These are phyloP conservation scores for Rugalucina vietnamica DNA, from an alignment of 2,888 invertebrate species.

Conservation along the genomic window DNA sequence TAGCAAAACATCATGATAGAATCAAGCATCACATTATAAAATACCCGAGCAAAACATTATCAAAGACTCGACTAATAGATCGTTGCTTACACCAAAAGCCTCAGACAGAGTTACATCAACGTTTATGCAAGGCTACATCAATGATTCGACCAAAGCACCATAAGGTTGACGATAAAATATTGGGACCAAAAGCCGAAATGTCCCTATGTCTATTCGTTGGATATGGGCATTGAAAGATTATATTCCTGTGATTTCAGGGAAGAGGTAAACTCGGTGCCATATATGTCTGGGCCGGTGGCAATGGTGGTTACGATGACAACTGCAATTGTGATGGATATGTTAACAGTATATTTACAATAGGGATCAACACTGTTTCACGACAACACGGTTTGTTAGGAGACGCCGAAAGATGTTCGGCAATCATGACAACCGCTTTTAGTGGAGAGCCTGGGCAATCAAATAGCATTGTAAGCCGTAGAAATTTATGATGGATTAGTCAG, in stretches of 20 bases:
- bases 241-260: constrained; percentile 82
- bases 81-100: no score
- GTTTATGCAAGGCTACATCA: not conserved
- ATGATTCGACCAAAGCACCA: not conserved
- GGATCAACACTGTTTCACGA: constrained; percentile 91
- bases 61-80: no score
- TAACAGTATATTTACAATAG: constrained; percentile 92
- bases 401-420: constrained; percentile 44
- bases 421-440: constrained; percentile 43
- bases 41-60: no score
- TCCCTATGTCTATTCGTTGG: no score
- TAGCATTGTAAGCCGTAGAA: constrained; percentile 29
- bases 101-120: no score
- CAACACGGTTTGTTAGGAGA: constrained; percentile 89
- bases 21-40: no score
- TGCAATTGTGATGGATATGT: constrained; percentile 95
- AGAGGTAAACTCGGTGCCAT: constrained; percentile 91
- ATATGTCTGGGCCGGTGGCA: constrained; percentile 95
- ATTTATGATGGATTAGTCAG: no score
- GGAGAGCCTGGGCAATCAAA: constrained; percentile 15
- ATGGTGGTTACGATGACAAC: constrained; percentile 92
- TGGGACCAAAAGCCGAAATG: no score
- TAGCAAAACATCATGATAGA: no score
- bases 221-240: not conserved
- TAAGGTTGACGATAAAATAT: not conserved